Evolutionary conservation across 2,888 invertebrate species (phyloP), one percentile per base, ranked within the genome.

Genomic region (Drosophila ustulata): DNA sequence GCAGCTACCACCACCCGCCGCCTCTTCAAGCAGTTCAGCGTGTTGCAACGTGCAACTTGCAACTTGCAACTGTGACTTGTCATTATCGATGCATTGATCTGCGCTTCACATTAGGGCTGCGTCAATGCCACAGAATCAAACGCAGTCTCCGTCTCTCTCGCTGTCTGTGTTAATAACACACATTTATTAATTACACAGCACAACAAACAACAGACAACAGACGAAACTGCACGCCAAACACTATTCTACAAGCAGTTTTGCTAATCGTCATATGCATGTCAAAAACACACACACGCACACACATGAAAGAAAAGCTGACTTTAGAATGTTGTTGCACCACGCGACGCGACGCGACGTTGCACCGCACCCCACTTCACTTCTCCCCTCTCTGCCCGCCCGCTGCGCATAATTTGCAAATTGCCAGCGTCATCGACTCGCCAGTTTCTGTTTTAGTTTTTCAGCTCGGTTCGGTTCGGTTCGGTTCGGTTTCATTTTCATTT

Each of bases 361-460:
- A 41, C 53, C 25, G 45, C 41, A 25, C 28, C 37, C 56, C 41
- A 25, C 39, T 25, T 37, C 47, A 18, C 66, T 56, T 28, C 46
- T 13, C 30, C 52, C 4, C 43, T n/a, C 52, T 39, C 46, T 13
- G 32, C 75, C 75, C 70, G 67, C 73, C 84, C 71, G 67, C 76
- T 71, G 75, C 63, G 71, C 68, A 83, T 82, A 88, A 88, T 85
- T 88, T 88, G 86, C 83, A 88, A 85, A 83, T 88, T 88, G 85
- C 79, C 67, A 73, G 55, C 69, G 82, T 52, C 71, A 78, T 62
- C 81, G 59, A 59, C 58, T 61, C 63, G 69, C 66, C 80, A 53
- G 51, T 66, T 47, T 47, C 59, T 55, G 61, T 68, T 49, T 56
- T 67, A 23, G 26, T 23, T 59, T 50, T 57, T 56, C 23, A 49